Evolutionary conservation across 2,888 invertebrate species (phyloP).

Genomic region (Notocelia uddmanniana): DNA sequence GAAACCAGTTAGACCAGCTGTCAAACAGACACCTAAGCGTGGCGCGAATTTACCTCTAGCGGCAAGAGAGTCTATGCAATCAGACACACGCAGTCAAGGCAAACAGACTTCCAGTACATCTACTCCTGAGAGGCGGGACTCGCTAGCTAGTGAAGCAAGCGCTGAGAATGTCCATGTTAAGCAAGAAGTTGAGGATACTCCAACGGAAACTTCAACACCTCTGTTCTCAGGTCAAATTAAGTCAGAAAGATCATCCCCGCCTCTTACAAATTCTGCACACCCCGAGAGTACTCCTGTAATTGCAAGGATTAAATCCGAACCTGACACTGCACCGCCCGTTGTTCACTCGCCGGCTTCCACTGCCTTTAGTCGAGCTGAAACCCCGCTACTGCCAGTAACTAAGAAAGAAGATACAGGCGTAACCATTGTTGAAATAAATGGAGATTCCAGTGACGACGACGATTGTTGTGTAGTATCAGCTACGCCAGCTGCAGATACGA

Average conservation of each 20-base stretch:
- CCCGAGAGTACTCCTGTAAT: slow-evolving; percentile 65
- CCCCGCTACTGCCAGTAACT: slow-evolving; percentile 67
- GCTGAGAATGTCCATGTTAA: slow-evolving; percentile 72
- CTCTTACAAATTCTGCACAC: slow-evolving; percentile 47
- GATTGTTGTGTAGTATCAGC: slow-evolving; percentile 82
- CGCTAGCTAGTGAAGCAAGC: slow-evolving; percentile 53
- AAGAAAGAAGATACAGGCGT: slow-evolving; percentile 70
- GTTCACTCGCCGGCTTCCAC: slow-evolving; percentile 18
- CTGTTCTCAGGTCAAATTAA: slow-evolving; percentile 73
- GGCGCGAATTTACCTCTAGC: slow-evolving; percentile 62
- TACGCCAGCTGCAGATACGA: slow-evolving; percentile 76
- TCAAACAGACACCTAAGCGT: slow-evolving; percentile 80
- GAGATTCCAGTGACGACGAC: slow-evolving; percentile 81
- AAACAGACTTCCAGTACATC: slow-evolving; percentile 45
- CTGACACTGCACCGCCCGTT: slow-evolving; percentile 54
- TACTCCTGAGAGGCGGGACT: slow-evolving; percentile 60
- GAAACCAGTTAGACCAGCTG: slow-evolving; percentile 66
- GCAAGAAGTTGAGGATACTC: slow-evolving; percentile 64
- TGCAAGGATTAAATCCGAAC: slow-evolving; percentile 72
- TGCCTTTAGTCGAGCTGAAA: slow-evolving; percentile 45
- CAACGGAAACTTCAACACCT: slow-evolving; percentile 59
- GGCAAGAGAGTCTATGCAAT: slow-evolving; percentile 55
- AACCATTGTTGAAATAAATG: slow-evolving; percentile 80
- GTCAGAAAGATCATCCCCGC: slow-evolving; percentile 72
- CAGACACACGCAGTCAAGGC: slow-evolving; percentile 51